Evolutionary conservation across 1,140 invertebrate species (phyloP).

Genomic region (Eupeodes corollae): DNA sequence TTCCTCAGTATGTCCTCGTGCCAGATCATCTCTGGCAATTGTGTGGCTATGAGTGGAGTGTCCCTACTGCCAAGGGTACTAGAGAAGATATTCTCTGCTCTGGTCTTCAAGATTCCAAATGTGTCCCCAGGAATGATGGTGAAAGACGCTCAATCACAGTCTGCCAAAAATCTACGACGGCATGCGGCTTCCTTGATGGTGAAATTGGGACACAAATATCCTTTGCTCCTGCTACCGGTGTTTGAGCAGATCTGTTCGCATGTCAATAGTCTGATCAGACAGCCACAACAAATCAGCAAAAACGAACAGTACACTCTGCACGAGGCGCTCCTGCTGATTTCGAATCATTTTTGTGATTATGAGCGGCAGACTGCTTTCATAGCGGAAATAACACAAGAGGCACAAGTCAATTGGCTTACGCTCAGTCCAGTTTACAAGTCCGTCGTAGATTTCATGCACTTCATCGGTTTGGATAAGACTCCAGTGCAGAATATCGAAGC

Average conservation of each 20-base stretch:
- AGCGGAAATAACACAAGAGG: slow-evolving; percentile 59
- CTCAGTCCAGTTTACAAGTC: slow-evolving; percentile 50
- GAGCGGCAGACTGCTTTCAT: slow-evolving; percentile 72
- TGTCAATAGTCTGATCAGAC: slow-evolving; percentile 51
- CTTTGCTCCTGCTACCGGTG: slow-evolving; percentile 68
- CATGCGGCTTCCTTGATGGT: slow-evolving; percentile 83
- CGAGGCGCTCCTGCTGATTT: slow-evolving; percentile 67
- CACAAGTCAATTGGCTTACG: slow-evolving; percentile 48
- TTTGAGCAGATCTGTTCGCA: slow-evolving; percentile 73
- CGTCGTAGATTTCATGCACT: slow-evolving; percentile 58
- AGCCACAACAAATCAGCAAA: slow-evolving; percentile 59
- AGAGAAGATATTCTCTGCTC: slow-evolving; percentile 74
- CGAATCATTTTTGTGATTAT: slow-evolving; percentile 83
- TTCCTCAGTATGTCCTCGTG: slow-evolving; percentile 78
- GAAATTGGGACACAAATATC: slow-evolving; percentile 79
- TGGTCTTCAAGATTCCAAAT: slow-evolving; percentile 58
- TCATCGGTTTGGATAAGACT: slow-evolving; percentile 61
- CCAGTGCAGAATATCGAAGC: slow-evolving; percentile 41
- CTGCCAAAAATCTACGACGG: slow-evolving; percentile 71
- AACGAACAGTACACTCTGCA: slow-evolving; percentile 72
- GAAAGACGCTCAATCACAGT: slow-evolving; percentile 39
- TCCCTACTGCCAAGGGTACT: slow-evolving; percentile 63
- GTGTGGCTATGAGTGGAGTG: slow-evolving; percentile 54
- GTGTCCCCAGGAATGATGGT: slow-evolving; percentile 36
- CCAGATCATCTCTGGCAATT: slow-evolving; percentile 51